Evolutionary conservation across 2,797 vertebrate species (phyloP).

Genomic region (Rousettus madagascariensis): DNA sequence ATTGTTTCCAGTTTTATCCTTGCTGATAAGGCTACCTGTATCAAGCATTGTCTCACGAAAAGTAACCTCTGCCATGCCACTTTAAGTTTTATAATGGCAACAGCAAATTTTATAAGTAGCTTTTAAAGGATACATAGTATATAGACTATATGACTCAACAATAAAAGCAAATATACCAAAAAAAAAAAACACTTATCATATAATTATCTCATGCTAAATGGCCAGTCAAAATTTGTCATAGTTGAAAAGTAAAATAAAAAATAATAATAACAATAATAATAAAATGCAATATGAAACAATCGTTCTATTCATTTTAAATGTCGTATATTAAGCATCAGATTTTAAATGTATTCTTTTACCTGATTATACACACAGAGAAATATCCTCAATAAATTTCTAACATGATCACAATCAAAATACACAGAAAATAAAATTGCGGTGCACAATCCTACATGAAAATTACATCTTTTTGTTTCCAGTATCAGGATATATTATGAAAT

Average conservation of each 20-base stretch:
- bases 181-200: neutral
- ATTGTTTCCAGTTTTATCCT: neutral
- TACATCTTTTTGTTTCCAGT: constrained; percentile 8
- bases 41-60: neutral
- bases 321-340: constrained; percentile 25
- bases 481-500: constrained; percentile 28
- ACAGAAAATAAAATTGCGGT: constrained; percentile 26
- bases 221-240: neutral
- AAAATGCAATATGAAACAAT: neutral
- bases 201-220: neutral
- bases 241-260: neutral
- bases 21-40: neutral
- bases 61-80: neutral
- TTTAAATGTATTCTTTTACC: constrained; percentile 25
- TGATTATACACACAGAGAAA: constrained; percentile 18
- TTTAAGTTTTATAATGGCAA: constrained; percentile 5
- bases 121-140: neutral
- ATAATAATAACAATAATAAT: too few relatives aligned
- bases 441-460: constrained; percentile 11
- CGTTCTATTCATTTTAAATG: neutral
- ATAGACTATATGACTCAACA: neutral
- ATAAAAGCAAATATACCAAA: neutral
- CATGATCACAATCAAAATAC: neutral
- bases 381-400: neutral
- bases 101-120: constrained; percentile 15